Evolutionary conservation across 2,113 vertebrate genomes (phyloP), one percentile per base, ranked within the genome.

Genomic region (Plecotus auritus): DNA sequence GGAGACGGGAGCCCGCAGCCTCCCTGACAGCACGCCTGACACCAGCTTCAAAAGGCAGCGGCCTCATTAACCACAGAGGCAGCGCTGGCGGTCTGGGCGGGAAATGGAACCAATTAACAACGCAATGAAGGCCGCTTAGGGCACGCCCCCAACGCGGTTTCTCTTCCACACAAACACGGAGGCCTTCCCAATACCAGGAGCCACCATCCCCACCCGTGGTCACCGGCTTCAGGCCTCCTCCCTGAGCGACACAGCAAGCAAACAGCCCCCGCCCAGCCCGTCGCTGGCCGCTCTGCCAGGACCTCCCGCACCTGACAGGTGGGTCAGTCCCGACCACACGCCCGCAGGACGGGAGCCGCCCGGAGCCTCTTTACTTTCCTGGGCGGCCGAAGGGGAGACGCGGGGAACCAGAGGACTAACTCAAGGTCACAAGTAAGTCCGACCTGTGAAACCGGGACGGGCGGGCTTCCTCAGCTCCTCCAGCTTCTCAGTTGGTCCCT

Each of bases 181-280:
- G 93, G 80, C 35, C 64, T 54, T 64, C 26, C 4, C 20, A 78
- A 80, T 40, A 22, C 69, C 84, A 66, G 47, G 61, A 70, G 92
- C 59, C 56, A 69, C 80, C 26, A 84, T 74, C 90, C 85, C 70
- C 5, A 4, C 74, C 74, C 4, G 3, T n/a, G n/a, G n/a, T n/a
- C n/a, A n/a, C 61, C 85, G 91, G 80, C 90, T 89, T 80, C 54
- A 4, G 47, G 40, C 35, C 70, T 76, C 91, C 95, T 70, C 67
- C 84, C 73, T 2, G 40, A n/a, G 90, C 86, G 95, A 95, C 95
- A 83, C 92, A 82, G 30, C 72, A 5, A 40, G 45, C 77, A 91
- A n/a, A 69, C 88, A 85, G 49, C 8, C 5, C 90, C 82, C 88
- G 40, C 92, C 95, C 93, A 56, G 9, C 42, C 42, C 7, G 7